phyloP scores from a whole-genome alignment of 1,140 invertebrate genomes.

The Phymorhynchus buccinoides region DNA sequence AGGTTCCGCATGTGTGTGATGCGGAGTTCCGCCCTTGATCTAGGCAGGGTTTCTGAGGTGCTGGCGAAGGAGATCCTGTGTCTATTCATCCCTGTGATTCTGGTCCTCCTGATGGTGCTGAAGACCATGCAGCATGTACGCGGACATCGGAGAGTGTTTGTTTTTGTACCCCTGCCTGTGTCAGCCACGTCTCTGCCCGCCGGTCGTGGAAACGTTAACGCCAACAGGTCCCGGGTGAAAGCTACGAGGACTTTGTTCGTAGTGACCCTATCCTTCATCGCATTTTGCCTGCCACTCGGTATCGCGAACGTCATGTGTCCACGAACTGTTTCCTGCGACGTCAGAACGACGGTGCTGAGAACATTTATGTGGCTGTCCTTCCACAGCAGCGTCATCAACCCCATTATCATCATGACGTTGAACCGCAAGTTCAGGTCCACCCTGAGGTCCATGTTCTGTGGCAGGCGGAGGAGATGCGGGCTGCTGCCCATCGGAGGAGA shows the following conservation, averaged over 20 bases:
- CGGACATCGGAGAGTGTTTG: slow-evolving; percentile 49
- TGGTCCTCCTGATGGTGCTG: slow-evolving; percentile 37
- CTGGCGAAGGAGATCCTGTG: slow-evolving; percentile 44
- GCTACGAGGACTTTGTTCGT: slow-evolving; percentile 49
- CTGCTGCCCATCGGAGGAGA: background rate
- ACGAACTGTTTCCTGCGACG: background rate
- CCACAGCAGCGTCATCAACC: slow-evolving; percentile 48
- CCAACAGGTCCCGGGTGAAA: slow-evolving; percentile 27
- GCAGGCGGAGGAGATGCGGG: background rate
- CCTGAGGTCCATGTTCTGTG: slow-evolving; percentile 7
- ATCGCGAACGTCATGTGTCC: slow-evolving; percentile 36
- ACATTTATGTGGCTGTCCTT: slow-evolving; percentile 49
- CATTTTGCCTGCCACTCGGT: slow-evolving; percentile 39
- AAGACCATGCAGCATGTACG: slow-evolving; percentile 42
- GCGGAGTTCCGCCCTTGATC: background rate
- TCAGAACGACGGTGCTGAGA: slow-evolving; percentile 22
- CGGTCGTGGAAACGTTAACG: background rate
- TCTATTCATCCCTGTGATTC: slow-evolving; percentile 38
- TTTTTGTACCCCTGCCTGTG: slow-evolving; percentile 38
- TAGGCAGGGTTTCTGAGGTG: background rate
- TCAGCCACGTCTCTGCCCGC: background rate
- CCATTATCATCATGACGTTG: slow-evolving; percentile 45
- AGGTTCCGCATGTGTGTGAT: slow-evolving; percentile 31
- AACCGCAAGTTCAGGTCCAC: slow-evolving; percentile 47
- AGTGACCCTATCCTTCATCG: slow-evolving; percentile 38